Conservation (phyloP, 2,113 vertebrate genomes). For the Jaculus jaculus region DNA sequence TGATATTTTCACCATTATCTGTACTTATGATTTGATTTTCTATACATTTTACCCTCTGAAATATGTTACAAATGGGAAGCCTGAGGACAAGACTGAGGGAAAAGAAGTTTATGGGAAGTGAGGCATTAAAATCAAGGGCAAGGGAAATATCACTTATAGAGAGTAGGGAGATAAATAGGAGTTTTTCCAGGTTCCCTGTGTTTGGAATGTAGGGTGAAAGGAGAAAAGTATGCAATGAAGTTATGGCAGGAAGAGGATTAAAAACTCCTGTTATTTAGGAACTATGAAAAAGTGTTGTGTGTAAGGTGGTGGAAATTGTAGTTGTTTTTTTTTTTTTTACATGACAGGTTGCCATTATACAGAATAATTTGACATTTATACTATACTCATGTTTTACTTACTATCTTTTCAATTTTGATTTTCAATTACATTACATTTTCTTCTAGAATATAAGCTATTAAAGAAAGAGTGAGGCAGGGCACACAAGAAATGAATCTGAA, state of each 20-base stretch:
- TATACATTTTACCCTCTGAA: background rate
- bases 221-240: background rate
- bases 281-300: background rate
- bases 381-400: conserved; percentile 30
- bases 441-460: conserved; percentile 51
- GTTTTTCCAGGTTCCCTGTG: background rate
- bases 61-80: too few species aligned
- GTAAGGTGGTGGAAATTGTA: background rate
- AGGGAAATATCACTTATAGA: background rate
- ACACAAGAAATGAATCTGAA: conserved; percentile 21
- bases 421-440: background rate
- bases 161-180: background rate
- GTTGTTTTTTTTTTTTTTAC: background rate
- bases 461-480: conserved; percentile 35
- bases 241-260: background rate
- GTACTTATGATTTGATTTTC: background rate
- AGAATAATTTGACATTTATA: background rate
- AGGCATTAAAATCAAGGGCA: background rate
- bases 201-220: background rate
- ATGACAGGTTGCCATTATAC: background rate
- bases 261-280: background rate
- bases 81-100: background rate
- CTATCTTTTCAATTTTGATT: conserved; percentile 46
- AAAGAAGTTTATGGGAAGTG: too few species aligned
- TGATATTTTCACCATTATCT: background rate